A percentile compares a stretch with the other conserved stretches of the same genome.
phyloP scores from a whole-genome alignment of 2,113 vertebrate species.

The Pipa parva region DNA sequence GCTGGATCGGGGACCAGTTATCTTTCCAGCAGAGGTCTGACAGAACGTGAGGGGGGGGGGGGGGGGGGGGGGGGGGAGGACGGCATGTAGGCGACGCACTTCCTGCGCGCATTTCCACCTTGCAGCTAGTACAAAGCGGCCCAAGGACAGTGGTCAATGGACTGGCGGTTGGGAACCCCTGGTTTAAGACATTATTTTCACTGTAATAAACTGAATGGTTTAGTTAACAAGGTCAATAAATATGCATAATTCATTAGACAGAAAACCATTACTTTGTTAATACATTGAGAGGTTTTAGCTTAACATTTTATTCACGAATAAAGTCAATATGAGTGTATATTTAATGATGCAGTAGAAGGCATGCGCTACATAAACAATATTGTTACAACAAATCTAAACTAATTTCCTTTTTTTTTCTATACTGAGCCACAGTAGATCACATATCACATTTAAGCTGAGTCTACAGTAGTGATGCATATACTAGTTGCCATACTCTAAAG shows the following conservation, averaged over 20 bases:
- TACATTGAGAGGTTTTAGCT: conserved; percentile 51
- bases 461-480: no score
- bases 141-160: conserved; percentile 35
- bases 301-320: conserved; percentile 52
- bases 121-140: conserved; percentile 46
- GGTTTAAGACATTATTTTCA: conserved; percentile 44
- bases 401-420: neutral
- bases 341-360: conserved; percentile 51
- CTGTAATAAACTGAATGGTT: conserved; percentile 48
- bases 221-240: conserved; percentile 58
- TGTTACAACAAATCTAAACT: conserved; percentile 44
- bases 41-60: no score
- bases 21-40: no score
- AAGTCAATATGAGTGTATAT: conserved; percentile 58
- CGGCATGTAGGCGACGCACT: no score
- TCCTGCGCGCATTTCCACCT: no score
- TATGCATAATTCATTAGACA: conserved; percentile 65
- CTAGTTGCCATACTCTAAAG: no score
- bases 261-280: conserved; percentile 57
- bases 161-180: no score
- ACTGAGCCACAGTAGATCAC: no score
- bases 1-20: no score
- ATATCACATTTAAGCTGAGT: no score
- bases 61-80: no score
- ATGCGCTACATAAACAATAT: conserved; percentile 57